Evolutionary conservation across 2,888 invertebrate genomes (phyloP).

Genomic region (Leptothorax acervorum): DNA sequence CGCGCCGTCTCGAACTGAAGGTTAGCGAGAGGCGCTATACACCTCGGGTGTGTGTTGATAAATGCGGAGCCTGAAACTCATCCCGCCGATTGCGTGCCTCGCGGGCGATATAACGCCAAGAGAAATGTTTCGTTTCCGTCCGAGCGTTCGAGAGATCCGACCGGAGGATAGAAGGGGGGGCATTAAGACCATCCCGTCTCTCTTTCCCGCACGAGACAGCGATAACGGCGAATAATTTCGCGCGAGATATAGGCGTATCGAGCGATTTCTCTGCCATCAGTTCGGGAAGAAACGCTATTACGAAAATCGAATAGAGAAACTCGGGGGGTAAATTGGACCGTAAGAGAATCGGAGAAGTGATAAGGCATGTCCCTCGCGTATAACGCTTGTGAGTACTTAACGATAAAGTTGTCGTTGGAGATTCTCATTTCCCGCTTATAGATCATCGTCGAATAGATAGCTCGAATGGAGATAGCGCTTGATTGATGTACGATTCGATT

Average conservation of each 20-base stretch:
- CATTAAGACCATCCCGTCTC: constrained; percentile 24
- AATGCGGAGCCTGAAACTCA: constrained; percentile 75
- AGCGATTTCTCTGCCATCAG: constrained; percentile 45
- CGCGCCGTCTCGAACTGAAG: neutral
- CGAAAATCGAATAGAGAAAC: constrained; percentile 46
- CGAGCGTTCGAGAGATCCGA: constrained; percentile 58
- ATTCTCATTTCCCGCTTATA: constrained; percentile 47
- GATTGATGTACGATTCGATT: constrained; percentile 36
- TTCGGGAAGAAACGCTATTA: constrained; percentile 44
- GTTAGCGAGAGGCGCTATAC: neutral
- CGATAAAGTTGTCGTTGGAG: constrained; percentile 29
- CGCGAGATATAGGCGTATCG: constrained; percentile 38
- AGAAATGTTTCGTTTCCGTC: constrained; percentile 71
- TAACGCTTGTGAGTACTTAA: constrained; percentile 18
- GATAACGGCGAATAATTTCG: constrained; percentile 51
- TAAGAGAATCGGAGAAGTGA: constrained; percentile 31
- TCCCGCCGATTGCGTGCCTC: constrained; percentile 74
- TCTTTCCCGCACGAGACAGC: neutral
- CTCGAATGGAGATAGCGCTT: neutral
- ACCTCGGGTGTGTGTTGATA: constrained; percentile 72
- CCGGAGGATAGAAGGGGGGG: constrained; percentile 43
- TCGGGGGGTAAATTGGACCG: constrained; percentile 31
- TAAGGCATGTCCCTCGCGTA: constrained; percentile 38
- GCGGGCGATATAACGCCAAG: constrained; percentile 67
- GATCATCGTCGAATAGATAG: constrained; percentile 17